phyloP scores from a whole-genome alignment of 2,888 invertebrate species.

The Drosophila incognita region DNA sequence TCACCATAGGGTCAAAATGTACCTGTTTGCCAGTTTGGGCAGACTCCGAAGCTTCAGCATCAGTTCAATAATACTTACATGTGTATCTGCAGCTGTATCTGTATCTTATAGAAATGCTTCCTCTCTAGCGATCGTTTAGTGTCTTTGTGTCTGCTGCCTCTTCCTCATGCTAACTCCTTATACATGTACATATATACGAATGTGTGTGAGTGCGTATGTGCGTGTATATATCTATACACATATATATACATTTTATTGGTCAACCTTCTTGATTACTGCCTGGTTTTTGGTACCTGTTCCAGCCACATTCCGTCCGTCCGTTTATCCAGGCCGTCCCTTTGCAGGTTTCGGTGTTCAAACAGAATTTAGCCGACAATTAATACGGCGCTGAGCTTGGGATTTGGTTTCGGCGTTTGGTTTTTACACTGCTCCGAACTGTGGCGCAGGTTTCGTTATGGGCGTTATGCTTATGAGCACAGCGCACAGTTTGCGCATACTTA shows the following conservation, averaged over 20 bases:
- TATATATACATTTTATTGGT: slow-evolving; percentile 46
- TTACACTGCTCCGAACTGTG: slow-evolving; percentile 4
- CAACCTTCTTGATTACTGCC: slow-evolving; percentile 48
- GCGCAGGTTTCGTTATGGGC: slow-evolving; percentile 57
- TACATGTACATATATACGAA: neutral
- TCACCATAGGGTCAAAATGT: slow-evolving; percentile 44
- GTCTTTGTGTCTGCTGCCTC: slow-evolving; percentile 8
- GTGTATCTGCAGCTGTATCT: slow-evolving; percentile 30
- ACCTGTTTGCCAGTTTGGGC: slow-evolving; percentile 54
- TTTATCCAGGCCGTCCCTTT: slow-evolving; percentile 38
- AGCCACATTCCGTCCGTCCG: slow-evolving; percentile 17
- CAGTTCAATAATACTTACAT: slow-evolving; percentile 24
- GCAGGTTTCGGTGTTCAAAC: slow-evolving; percentile 65
- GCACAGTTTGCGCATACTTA: slow-evolving; percentile 54
- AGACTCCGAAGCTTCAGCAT: slow-evolving; percentile 19
- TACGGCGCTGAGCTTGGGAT: slow-evolving; percentile 60
- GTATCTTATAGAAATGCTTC: slow-evolving; percentile 27
- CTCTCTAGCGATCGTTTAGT: slow-evolving; percentile 27
- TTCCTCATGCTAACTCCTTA: slow-evolving; percentile 6
- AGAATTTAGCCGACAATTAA: slow-evolving; percentile 79
- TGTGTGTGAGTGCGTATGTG: neutral
- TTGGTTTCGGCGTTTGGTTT: slow-evolving; percentile 26
- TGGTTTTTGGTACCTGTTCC: slow-evolving; percentile 49
- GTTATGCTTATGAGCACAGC: slow-evolving; percentile 62
- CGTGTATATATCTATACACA: neutral